Percentiles rank a stretch among this genome's conserved stretches.
phyloP scores from a whole-genome alignment of 2,113 vertebrate genomes.

The Capra hircus region DNA sequence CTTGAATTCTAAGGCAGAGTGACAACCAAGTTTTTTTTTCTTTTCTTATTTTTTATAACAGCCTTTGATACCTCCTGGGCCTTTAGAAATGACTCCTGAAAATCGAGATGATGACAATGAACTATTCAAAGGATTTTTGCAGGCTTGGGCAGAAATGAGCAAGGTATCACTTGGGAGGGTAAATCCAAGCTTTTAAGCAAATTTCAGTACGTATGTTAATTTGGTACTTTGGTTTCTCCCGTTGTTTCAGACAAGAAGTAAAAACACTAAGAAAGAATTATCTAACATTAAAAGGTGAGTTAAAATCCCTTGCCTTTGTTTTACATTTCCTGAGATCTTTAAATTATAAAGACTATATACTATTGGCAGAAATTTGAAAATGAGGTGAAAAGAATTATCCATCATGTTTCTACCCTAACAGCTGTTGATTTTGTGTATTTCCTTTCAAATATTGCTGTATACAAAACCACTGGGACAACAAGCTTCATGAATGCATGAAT shows the following conservation, averaged over 20 bases:
- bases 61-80: constrained; percentile 74
- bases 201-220: not conserved
- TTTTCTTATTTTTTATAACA: constrained; percentile 44
- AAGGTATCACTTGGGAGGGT: constrained; percentile 66
- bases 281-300: constrained; percentile 74
- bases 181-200: not conserved
- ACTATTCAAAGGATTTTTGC: constrained; percentile 65
- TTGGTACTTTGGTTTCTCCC: not conserved
- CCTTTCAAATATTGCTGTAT: constrained; percentile 9
- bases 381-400: not conserved
- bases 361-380: constrained; percentile 3
- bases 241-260: constrained; percentile 57
- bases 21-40: not conserved
- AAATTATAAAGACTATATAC: not conserved
- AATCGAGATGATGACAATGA: constrained; percentile 3
- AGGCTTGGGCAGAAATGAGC: constrained; percentile 75
- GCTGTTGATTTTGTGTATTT: not conserved
- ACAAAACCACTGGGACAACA: not conserved
- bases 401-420: not conserved
- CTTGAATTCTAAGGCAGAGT: not conserved
- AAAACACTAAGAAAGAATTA: not conserved
- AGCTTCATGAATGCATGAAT: not conserved
- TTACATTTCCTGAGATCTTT: constrained; percentile 38
- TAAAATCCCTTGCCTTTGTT: constrained; percentile 33
- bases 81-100: constrained; percentile 79